phyloP scores from a whole-genome alignment of 23 tunicate genomes.

The Ciona savignyi region DNA sequence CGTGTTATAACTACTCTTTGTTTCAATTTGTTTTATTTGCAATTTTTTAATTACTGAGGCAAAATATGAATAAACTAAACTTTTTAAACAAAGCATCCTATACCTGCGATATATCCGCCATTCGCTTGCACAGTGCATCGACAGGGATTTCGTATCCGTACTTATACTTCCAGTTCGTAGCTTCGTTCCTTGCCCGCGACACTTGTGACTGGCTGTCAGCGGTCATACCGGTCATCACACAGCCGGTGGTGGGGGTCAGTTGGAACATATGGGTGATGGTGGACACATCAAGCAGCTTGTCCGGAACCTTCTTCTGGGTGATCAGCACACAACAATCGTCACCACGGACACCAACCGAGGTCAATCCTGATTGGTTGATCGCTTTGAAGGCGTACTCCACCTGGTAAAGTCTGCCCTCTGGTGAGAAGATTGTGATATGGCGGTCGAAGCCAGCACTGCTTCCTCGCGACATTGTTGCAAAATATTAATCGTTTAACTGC shows the following conservation, averaged over 20 bases:
- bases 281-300: slow-evolving; percentile 64
- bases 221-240: slow-evolving; percentile 88
- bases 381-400: slow-evolving; percentile 99
- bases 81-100: no score
- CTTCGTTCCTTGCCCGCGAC: slow-evolving; percentile 77
- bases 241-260: slow-evolving; percentile 74
- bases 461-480: slow-evolving; percentile 74
- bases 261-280: slow-evolving; percentile 82
- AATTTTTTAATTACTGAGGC: no score
- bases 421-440: slow-evolving; percentile 90
- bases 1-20: no score
- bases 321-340: slow-evolving; percentile 79
- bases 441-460: slow-evolving; percentile 94
- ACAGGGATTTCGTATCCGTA: slow-evolving; percentile 93
- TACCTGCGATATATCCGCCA: slow-evolving; percentile 96
- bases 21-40: no score
- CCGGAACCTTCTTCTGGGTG: slow-evolving; percentile 88
- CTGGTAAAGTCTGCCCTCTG: slow-evolving; percentile 96
- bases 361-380: slow-evolving; percentile 90
- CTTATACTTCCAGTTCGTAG: slow-evolving; percentile 83
- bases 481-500: not conserved
- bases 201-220: slow-evolving; percentile 85
- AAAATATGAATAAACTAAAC: no score
- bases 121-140: slow-evolving; percentile 76
- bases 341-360: slow-evolving; percentile 90